These are phyloP conservation scores for Crypturellus tataupa DNA, from an alignment of 2,797 vertebrate species.

Conservation along the genomic window DNA sequence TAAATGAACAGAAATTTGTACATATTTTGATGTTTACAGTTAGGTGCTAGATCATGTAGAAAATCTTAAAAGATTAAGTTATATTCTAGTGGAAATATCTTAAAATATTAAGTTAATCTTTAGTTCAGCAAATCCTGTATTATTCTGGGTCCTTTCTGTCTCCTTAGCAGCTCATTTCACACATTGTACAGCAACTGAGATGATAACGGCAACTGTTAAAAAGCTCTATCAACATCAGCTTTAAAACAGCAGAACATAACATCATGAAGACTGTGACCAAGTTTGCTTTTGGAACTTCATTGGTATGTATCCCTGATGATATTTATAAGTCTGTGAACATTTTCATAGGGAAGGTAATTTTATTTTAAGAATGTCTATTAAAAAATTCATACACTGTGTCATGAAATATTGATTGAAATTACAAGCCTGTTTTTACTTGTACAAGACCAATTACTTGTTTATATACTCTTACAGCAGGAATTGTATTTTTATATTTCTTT, in stretches of 20 bases:
- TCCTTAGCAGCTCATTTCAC: conserved; percentile 42
- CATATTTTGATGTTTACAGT: not conserved
- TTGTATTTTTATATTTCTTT: not conserved
- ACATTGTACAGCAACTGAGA: not conserved
- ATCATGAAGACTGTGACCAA: not conserved
- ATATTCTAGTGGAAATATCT: too few relatives aligned
- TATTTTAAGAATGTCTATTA: not conserved
- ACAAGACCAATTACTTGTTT: not conserved
- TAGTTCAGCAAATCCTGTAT: not conserved
- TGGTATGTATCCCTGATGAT: not conserved
- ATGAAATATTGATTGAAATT: not conserved
- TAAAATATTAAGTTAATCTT: too few relatives aligned
- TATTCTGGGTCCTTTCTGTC: not conserved
- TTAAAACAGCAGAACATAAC: not conserved
- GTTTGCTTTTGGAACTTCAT: not conserved
- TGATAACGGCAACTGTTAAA: not conserved
- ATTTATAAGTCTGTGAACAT: not conserved
- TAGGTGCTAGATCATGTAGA: not conserved
- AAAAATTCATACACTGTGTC: not conserved
- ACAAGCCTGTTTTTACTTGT: not conserved
- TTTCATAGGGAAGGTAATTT: not conserved
- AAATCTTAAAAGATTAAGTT: not conserved
- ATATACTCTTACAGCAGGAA: not conserved
- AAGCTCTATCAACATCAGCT: not conserved
- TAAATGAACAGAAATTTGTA: not conserved